A percentile compares a stretch with the other conserved stretches of the same genome.
phyloP scores from a whole-genome alignment of 1,140 invertebrate genomes.

The Parasteatoda tepidariorum region DNA sequence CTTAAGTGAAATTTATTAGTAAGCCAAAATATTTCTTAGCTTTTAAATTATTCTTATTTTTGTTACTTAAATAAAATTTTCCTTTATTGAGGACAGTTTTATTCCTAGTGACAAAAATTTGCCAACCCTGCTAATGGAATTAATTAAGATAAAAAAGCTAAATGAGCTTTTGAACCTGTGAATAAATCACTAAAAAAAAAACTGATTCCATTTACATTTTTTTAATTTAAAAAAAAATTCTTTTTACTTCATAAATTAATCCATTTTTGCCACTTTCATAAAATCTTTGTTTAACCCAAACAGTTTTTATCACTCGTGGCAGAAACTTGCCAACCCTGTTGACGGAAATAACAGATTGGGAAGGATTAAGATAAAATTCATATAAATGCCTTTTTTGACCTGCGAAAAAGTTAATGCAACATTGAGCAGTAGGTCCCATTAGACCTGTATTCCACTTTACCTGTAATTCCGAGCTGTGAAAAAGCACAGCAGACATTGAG shows the following conservation, averaged over 20 bases:
- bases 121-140: too few relatives aligned
- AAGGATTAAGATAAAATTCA: conserved; percentile 9
- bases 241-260: background rate
- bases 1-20: too few relatives aligned
- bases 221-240: background rate
- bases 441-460: background rate
- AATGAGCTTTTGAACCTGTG: too few relatives aligned
- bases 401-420: conserved; percentile 2
- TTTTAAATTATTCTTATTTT: too few relatives aligned
- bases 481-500: conserved; percentile 10
- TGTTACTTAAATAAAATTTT: too few relatives aligned
- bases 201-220: background rate
- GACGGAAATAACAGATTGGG: background rate
- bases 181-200: too few relatives aligned
- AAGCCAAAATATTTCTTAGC: too few relatives aligned
- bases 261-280: background rate
- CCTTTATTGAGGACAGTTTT: too few relatives aligned
- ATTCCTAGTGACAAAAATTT: too few relatives aligned
- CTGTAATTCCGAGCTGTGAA: background rate
- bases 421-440: conserved; percentile 44
- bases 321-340: too few relatives aligned
- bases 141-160: too few relatives aligned
- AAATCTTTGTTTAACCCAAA: background rate
- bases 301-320: background rate
- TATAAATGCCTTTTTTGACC: conserved; percentile 49